Evolutionary conservation across 2,797 vertebrate species (phyloP), one percentile per base, ranked within the genome.

Genomic region (Artibeus lituratus): DNA sequence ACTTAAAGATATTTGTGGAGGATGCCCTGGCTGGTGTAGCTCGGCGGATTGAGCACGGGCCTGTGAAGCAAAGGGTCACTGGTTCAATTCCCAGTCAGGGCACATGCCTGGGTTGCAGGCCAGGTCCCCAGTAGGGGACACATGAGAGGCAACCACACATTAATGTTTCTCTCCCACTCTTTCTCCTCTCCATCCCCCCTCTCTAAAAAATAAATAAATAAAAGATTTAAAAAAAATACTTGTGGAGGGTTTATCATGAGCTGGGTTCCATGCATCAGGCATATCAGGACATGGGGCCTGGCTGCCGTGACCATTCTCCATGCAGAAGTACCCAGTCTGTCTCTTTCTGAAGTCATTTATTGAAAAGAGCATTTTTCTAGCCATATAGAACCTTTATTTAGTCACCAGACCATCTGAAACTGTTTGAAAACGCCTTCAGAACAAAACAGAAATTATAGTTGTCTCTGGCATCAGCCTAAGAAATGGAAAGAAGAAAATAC

Each of bases 401-500:
- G 59, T 53, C 72, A 80, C 47, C 51, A 86, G 70, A 22, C 59
- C 57, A 93, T 87, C 83, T 91, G 51, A 96, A 95, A 84, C 62
- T 53, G 29, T 94, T 96, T 73, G 81, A 62, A 95, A 95, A 72
- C 18, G 7, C 26, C 69, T 53, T 90, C 47, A 69, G 72, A 82
- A 90, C 42, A 93, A 94, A 96, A 86, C 7, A 67, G 62, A 91
- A 92, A 93, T 91, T 86, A 76, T 29, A 77, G 42, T 76, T 93
- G 15, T 87, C 62, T 94, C 47, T 82, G 87, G 76, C 32, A 87
- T 81, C 72, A 87, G 47, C 16, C 47, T 76, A 80, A 94, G 87
- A 94, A 88, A 90, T 6, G 7, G 35, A 53, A 24, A 87, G 21
- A 77, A 21, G 81, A 95, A 96, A 89, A 72, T 5, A n/a, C 62